A percentile compares a stretch with the other conserved stretches of the same genome.
Conservation (phyloP, 2,888 invertebrate genomes). For the Leptinotarsa peninsularis region DNA sequence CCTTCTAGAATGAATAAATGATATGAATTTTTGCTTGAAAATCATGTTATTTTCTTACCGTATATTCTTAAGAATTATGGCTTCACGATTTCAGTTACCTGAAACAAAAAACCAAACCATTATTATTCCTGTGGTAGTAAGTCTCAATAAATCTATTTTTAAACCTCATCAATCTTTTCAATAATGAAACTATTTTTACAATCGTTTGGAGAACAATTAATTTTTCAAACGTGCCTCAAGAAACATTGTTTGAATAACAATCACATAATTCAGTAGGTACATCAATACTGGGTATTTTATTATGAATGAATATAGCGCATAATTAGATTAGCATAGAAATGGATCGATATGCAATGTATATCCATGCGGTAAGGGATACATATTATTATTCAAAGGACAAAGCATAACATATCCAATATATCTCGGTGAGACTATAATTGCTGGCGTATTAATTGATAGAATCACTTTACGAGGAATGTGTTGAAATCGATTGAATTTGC, state of each 20-base stretch:
- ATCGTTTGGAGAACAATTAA: background rate
- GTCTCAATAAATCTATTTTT: slow-evolving; percentile 3
- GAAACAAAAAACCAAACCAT: slow-evolving; percentile 3
- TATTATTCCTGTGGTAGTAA: background rate
- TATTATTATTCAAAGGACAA: background rate
- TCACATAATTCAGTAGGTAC: background rate
- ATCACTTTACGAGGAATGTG: background rate
- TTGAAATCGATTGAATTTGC: background rate
- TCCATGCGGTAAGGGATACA: background rate
- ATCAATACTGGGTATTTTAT: background rate
- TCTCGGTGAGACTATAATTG: background rate
- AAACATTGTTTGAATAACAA: background rate
- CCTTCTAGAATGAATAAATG: too few species aligned
- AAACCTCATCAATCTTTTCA: background rate
- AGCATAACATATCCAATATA: slow-evolving; percentile 1
- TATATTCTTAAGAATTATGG: background rate
- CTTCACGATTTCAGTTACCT: background rate
- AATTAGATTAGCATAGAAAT: slow-evolving; percentile 15
- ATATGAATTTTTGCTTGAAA: background rate
- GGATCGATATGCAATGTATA: background rate
- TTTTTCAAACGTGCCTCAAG: background rate
- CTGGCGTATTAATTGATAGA: background rate
- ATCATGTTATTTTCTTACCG: background rate
- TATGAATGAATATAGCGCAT: background rate
- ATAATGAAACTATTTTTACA: background rate